These are phyloP conservation scores for Gryllus bimaculatus DNA, from an alignment of 1,140 invertebrate species.

Conservation along the genomic window DNA sequence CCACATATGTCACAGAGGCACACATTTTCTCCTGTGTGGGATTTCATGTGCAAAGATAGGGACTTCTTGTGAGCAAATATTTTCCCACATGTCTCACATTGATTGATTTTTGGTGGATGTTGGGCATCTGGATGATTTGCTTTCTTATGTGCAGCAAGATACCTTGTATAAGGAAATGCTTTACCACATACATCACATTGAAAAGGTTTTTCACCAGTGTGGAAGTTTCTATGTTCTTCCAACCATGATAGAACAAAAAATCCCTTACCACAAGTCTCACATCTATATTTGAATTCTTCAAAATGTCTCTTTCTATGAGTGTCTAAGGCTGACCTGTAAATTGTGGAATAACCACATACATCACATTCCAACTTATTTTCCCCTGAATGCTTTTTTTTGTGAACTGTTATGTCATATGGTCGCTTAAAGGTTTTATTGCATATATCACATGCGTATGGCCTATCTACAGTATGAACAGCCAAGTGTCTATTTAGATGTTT, in stretches of 20 bases:
- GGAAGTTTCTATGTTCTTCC: conserved; percentile 47
- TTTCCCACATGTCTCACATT: conserved; percentile 13
- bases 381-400: conserved; percentile 31
- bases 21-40: conserved; percentile 33
- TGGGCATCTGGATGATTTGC: conserved; percentile 21
- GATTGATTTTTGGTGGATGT: conserved; percentile 15
- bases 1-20: conserved; percentile 37
- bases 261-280: conserved; percentile 44
- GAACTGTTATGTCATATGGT: conserved; percentile 36
- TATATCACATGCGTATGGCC: conserved; percentile 39
- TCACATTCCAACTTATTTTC: conserved; percentile 35
- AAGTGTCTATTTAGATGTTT: conserved; percentile 41
- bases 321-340: conserved; percentile 32
- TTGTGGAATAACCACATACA: conserved; percentile 35
- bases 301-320: conserved; percentile 41
- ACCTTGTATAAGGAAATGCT: conserved; percentile 34
- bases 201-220: conserved; percentile 43
- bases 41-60: conserved; percentile 2
- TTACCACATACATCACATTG: conserved; percentile 45
- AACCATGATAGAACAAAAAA: conserved; percentile 45
- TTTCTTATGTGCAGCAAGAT: conserved; percentile 25
- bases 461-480: conserved; percentile 36
- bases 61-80: not conserved
- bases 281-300: conserved; percentile 46
- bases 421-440: conserved; percentile 41